Base-by-base conservation (phyloP, 2,888 invertebrate genomes). In the Hesperia comma region DNA sequence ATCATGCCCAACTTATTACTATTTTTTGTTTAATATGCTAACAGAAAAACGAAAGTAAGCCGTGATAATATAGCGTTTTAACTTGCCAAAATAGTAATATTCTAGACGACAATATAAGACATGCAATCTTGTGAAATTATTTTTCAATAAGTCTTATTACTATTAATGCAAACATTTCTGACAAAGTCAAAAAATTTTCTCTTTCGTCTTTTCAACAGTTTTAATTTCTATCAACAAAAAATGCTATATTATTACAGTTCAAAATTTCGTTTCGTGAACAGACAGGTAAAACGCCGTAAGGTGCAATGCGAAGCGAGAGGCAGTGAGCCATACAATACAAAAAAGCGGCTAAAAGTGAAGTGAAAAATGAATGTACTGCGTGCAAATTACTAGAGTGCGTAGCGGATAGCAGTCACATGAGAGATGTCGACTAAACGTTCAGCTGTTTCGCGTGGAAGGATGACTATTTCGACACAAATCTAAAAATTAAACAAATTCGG, bases 361-460 rank as follows among this genome's bases (percentile, higher is more conserved):
- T 69, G 76, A 77, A 75, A 78, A 72, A 82, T 83, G 82, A 74
- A 82, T 73, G 71, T 69, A 79, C 60, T 58, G 85, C 88, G 89
- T 88, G 91, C 86, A 81, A 76, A 81, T 26, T 26, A 51, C 51
- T 51, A 51, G 12, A 21, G 51, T 72, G 73, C 74, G 76, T 66
- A 54, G 60, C 58, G 78, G 74, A 83, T 74, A 87, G 87, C 90
- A 90, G 88, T 81, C 92, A 91, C 88, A 89, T 91, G 92, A 92
- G 92, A 92, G 92, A 92, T 90, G 90, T 87, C 83, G 85, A 85
- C 88, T 87, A 86, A 85, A 77, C 77, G 72, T 75, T 78, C 78
- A 75, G 80, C 75, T 77, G 74, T 62, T 72, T 72, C 71, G 72
- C 76, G 77, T 76, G 73, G 68, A 69, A 76, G 72, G 72, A 68